Evolutionary conservation across 1,140 invertebrate genomes (phyloP).

Genomic region (Oppia nitens): DNA sequence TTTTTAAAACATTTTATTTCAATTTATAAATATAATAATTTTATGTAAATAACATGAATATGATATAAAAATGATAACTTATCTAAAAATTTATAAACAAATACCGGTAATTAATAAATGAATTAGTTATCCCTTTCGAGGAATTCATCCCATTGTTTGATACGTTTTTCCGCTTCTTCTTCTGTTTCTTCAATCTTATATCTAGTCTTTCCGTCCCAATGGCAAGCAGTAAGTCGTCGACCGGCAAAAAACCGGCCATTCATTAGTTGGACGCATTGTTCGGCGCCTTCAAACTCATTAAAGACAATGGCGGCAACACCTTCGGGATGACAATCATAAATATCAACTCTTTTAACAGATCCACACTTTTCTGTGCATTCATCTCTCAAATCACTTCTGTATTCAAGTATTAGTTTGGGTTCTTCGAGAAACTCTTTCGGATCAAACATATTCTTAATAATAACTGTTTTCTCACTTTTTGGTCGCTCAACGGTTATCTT

Average conservation of each 20-base stretch:
- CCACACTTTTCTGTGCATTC: constrained; percentile 75
- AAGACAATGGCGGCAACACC: constrained; percentile 85
- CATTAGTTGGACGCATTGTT: constrained; percentile 66
- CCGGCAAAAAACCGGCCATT: constrained; percentile 84
- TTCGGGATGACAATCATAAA: constrained; percentile 87
- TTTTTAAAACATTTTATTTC: no score
- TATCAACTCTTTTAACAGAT: constrained; percentile 70
- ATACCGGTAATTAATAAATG: no score
- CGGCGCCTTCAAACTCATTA: constrained; percentile 72
- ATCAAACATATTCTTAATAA: constrained; percentile 86
- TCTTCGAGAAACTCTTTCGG: constrained; percentile 75
- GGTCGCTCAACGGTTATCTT: constrained; percentile 60
- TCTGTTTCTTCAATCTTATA: constrained; percentile 83
- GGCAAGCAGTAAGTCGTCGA: constrained; percentile 58
- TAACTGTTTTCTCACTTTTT: constrained; percentile 74
- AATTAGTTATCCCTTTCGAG: constrained; percentile 39
- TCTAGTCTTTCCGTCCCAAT: constrained; percentile 91
- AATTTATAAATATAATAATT: no score
- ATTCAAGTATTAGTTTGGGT: constrained; percentile 69
- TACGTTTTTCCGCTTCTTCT: constrained; percentile 56
- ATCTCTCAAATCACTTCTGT: constrained; percentile 71
- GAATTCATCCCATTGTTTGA: constrained; percentile 76
- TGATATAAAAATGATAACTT: no score
- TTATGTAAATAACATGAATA: no score
- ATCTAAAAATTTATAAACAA: no score